Conservation (phyloP, 1,140 invertebrate genomes). For the Diorhabda carinulata region DNA sequence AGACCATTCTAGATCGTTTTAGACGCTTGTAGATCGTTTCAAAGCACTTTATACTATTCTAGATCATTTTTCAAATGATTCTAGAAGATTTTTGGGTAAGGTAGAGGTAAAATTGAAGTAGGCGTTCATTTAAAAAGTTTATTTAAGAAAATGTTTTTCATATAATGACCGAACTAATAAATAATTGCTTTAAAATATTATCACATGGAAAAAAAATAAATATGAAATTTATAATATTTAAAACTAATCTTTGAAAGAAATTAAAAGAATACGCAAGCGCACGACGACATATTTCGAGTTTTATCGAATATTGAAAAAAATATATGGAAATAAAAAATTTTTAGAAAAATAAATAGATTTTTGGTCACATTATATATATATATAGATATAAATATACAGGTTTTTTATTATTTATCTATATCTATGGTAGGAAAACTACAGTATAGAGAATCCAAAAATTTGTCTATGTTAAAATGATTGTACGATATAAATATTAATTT, state of each 20-base stretch:
- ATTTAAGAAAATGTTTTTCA: not conserved
- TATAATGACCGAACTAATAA: not conserved
- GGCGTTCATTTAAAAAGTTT: not conserved
- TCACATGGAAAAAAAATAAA: slow-evolving; percentile 1
- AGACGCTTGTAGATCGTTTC: no score
- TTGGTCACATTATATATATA: slow-evolving; percentile 20
- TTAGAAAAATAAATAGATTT: slow-evolving; percentile 33
- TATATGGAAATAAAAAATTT: slow-evolving; percentile 10
- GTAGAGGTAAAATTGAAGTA: no score
- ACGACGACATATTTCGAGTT: not conserved
- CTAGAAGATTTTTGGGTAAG: no score
- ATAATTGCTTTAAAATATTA: not conserved
- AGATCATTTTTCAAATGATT: no score
- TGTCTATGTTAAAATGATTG: slow-evolving; percentile 31
- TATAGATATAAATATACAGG: no score
- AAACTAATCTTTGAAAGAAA: not conserved
- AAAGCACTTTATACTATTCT: no score
- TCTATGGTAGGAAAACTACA: slow-evolving; percentile 16
- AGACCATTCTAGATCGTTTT: no score
- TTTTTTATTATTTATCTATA: no score
- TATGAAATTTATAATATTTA: not conserved
- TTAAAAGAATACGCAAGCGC: not conserved
- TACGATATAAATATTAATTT: slow-evolving; percentile 15
- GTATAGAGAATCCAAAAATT: slow-evolving; percentile 29
- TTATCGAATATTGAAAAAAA: not conserved